phyloP scores from a whole-genome alignment of 2,113 vertebrate genomes.

The Crotalus viridis region DNA sequence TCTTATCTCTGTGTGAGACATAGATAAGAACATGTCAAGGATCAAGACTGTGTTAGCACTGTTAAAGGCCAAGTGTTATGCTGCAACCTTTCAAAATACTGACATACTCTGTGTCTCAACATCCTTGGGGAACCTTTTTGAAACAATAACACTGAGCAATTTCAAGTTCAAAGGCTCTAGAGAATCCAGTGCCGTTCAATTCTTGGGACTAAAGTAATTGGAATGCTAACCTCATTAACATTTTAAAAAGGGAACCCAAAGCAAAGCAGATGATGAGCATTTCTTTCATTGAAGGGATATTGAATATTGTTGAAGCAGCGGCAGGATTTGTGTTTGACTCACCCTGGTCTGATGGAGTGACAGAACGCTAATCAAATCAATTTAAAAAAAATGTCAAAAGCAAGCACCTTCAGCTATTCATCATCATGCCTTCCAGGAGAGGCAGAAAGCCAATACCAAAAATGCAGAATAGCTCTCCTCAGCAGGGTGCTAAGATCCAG shows the following conservation, averaged over 20 bases:
- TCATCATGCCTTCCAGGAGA: constrained; percentile 24
- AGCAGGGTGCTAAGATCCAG: background rate
- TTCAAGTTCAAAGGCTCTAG: constrained; percentile 30
- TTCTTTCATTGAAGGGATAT: constrained; percentile 15
- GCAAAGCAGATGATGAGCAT: background rate
- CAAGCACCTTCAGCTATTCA: constrained; percentile 14
- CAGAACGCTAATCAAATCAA: constrained; percentile 38
- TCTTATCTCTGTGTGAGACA: background rate
- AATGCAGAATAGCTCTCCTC: constrained; percentile 16
- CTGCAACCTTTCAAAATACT: background rate
- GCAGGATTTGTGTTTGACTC: constrained; percentile 41
- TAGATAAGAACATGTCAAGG: background rate
- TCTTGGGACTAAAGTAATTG: constrained; percentile 39
- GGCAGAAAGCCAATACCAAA: constrained; percentile 14
- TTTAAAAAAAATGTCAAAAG: background rate
- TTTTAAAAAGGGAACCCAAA: constrained; percentile 5
- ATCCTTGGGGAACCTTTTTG: constrained; percentile 10
- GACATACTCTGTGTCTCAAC: background rate
- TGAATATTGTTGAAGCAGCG: constrained; percentile 20
- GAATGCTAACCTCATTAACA: constrained; percentile 45
- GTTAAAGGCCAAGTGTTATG: background rate
- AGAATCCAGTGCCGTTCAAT: background rate
- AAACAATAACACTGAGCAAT: constrained; percentile 20
- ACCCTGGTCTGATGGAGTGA: constrained; percentile 22
- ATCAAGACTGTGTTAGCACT: background rate